Evolutionary conservation across 2,888 invertebrate genomes (phyloP), one percentile per base, ranked within the genome.

Genomic region (Epistrophe eligans): DNA sequence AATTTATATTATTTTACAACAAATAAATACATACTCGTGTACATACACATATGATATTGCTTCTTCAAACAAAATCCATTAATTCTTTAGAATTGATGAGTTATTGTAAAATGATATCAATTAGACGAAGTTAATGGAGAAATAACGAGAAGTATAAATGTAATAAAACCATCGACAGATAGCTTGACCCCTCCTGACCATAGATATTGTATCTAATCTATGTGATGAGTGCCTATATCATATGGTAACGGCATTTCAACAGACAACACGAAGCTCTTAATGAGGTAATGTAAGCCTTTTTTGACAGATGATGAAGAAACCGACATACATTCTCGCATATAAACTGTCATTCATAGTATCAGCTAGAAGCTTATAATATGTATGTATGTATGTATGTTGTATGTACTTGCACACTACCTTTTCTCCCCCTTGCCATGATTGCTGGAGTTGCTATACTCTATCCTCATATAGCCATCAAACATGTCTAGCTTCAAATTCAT

Each of bases 401-500:
- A 66, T 28, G 55, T 48, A 19, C 48, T 57, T 32, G 62, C 15
- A 58, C 24, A 52, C 17, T 38, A n/a, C 10, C 50, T 13, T 4
- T 15, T 4, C 15, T 3, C 28, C 48, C 60, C 60, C 11, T n/a
- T 28, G 40, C 9, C 24, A 24, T 24, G 1, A 24, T 64, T 28
- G 35, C 15, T 62, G 55, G 24, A 32, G 19, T 48, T 62, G 24
- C 55, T 24, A 40, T 24, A 24, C 3, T 24, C 24, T 24, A 24
- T 24, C 1, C 24, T 24, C 24, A n/a, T 24, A 24, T 60, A 58
- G 35, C 79, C 32, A 62, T 45, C 74, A 83, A 83, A 79, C 74
- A 77, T 70, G 70, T 82, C 60, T 74, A 76, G 79, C 79, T 76
- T 83, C 67, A 72, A 85, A 87, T 87, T 87, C 87, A 87, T 87